Conservation (phyloP, 2,888 invertebrate species). For the Nemotelus nigrinus region DNA sequence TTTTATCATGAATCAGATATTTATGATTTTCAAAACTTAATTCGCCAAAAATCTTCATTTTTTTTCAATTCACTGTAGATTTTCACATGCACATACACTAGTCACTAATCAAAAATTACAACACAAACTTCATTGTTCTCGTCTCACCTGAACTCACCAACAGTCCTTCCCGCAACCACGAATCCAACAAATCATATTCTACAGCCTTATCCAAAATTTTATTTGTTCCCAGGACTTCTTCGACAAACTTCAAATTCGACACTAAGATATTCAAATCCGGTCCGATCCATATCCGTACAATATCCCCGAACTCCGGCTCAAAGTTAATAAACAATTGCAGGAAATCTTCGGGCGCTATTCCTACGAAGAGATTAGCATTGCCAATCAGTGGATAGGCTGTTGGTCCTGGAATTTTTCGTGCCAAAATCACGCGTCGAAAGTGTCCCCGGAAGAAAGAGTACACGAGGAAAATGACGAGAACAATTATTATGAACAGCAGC, state of each 20-base stretch:
- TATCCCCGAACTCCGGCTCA: conserved; percentile 12
- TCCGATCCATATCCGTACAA: conserved; percentile 60
- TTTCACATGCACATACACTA: not conserved
- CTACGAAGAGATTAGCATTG: conserved; percentile 63
- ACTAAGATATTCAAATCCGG: conserved; percentile 59
- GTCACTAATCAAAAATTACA: not conserved
- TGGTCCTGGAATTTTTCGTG: conserved; percentile 55
- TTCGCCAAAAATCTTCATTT: too few relatives aligned
- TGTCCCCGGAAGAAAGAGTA: conserved; percentile 24
- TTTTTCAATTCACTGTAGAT: not conserved
- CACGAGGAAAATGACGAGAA: not conserved
- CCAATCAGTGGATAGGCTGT: conserved; percentile 66
- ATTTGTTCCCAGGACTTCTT: conserved; percentile 57
- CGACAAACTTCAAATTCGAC: conserved; percentile 58
- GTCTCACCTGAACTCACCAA: conserved; percentile 64
- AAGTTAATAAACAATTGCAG: not conserved
- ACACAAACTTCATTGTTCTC: not conserved
- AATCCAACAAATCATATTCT: conserved; percentile 65
- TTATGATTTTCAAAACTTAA: too few relatives aligned
- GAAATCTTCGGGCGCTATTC: conserved; percentile 58
- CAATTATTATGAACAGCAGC: not conserved
- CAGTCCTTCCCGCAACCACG: conserved; percentile 70
- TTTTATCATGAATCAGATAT: too few relatives aligned
- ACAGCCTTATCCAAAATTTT: conserved; percentile 67
- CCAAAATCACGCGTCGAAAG: conserved; percentile 23